Conservation (phyloP, 1,140 invertebrate species). For the Brevipalpus yothersi region DNA sequence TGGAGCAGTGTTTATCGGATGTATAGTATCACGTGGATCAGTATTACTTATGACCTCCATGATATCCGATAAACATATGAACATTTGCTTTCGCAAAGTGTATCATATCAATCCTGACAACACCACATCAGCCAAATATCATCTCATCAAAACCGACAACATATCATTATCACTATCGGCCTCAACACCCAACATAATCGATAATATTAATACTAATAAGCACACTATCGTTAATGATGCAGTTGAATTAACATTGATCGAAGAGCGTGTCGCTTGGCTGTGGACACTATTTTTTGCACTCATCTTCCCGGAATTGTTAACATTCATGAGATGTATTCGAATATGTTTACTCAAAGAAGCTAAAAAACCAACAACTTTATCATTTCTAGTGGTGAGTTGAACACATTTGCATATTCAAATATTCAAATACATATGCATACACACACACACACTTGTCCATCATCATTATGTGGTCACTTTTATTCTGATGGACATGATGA, state of each 20-base stretch:
- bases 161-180: too few species aligned
- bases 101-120: conserved; percentile 13
- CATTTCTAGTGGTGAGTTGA: conserved; percentile 14
- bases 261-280: conserved; percentile 64
- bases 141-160: conserved; percentile 18
- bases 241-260: conserved; percentile 3
- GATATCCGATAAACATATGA: conserved; percentile 12
- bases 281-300: conserved; percentile 69
- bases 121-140: conserved; percentile 7
- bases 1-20: conserved; percentile 17
- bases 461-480: background rate
- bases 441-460: background rate
- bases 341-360: conserved; percentile 62
- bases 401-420: background rate
- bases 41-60: conserved; percentile 24
- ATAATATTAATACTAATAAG: too few species aligned
- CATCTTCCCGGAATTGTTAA: conserved; percentile 60
- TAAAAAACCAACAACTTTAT: conserved; percentile 9
- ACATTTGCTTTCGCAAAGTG: conserved; percentile 13
- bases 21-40: conserved; percentile 18
- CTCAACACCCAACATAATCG: too few species aligned
- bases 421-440: too few species aligned
- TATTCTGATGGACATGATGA: background rate
- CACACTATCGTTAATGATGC: background rate
- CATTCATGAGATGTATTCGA: conserved; percentile 50